These are phyloP conservation scores for Limnephilus rhombicus DNA, from an alignment of 2,888 invertebrate species.

Conservation along the genomic window DNA sequence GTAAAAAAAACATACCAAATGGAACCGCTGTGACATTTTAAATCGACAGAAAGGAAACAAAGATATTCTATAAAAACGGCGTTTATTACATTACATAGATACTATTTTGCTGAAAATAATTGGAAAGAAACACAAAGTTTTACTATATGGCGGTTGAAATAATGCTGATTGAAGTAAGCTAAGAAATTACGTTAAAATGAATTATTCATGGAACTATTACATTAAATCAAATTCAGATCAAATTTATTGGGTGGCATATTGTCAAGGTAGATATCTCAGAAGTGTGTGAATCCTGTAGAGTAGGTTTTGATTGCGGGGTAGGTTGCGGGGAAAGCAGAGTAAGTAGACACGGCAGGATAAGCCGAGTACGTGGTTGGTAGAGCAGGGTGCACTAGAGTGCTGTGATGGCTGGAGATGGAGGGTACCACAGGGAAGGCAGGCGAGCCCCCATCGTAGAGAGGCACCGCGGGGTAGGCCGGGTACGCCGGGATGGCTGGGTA, in stretches of 20 bases:
- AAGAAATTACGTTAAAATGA: background rate
- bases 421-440: constrained; percentile 67
- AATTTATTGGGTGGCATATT: background rate
- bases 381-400: constrained; percentile 68
- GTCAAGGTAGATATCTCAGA: background rate
- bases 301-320: constrained; percentile 40
- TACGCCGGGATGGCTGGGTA: background rate
- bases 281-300: background rate
- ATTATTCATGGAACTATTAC: background rate
- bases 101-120: background rate
- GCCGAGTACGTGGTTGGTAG: constrained; percentile 70
- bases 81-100: background rate
- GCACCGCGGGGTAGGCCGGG: constrained; percentile 68
- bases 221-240: background rate
- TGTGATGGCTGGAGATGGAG: constrained; percentile 65
- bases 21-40: background rate
- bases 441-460: background rate
- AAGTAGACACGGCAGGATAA: constrained; percentile 60
- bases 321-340: constrained; percentile 57
- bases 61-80: background rate
- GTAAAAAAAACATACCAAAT: background rate
- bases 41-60: background rate
- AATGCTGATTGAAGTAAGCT: background rate
- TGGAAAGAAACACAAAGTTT: background rate
- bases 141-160: background rate